These are phyloP conservation scores for Acanthosoma haemorrhoidale DNA, from an alignment of 2,888 invertebrate species.

Conservation along the genomic window DNA sequence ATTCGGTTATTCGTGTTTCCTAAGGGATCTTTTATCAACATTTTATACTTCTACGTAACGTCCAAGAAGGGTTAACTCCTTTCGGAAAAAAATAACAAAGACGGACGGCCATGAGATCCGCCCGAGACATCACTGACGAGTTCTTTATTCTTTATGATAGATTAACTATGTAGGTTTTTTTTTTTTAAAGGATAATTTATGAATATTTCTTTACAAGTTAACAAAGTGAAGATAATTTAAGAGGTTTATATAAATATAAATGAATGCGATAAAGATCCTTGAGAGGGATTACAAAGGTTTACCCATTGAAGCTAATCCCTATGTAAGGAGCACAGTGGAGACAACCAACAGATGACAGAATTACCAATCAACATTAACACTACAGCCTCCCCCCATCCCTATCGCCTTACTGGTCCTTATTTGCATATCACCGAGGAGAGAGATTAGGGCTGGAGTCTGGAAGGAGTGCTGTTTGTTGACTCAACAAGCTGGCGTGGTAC, in stretches of 20 bases:
- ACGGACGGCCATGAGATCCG: too few species aligned
- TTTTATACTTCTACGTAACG: too few species aligned
- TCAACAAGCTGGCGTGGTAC: not conserved
- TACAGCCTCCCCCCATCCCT: not conserved
- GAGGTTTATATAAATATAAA: not conserved
- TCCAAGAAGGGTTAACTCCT: too few species aligned
- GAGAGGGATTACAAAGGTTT: not conserved
- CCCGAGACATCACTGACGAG: too few species aligned
- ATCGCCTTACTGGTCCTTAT: not conserved
- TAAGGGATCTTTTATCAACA: too few species aligned
- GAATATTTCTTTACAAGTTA: not conserved
- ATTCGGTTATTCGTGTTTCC: too few species aligned
- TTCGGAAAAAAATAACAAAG: too few species aligned
- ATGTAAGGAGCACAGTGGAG: not conserved
- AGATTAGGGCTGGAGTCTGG: not conserved
- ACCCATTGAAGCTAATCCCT: not conserved
- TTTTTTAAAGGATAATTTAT: not conserved
- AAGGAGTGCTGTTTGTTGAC: conserved; percentile 1
- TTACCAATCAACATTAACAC: not conserved
- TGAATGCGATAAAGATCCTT: not conserved
- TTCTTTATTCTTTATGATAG: too few species aligned
- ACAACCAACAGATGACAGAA: not conserved
- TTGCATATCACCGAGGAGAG: not conserved
- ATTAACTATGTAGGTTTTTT: not conserved
- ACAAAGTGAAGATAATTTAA: not conserved